phyloP scores from a whole-genome alignment of 2,113 vertebrate species.

The Fukomys damarensis region DNA sequence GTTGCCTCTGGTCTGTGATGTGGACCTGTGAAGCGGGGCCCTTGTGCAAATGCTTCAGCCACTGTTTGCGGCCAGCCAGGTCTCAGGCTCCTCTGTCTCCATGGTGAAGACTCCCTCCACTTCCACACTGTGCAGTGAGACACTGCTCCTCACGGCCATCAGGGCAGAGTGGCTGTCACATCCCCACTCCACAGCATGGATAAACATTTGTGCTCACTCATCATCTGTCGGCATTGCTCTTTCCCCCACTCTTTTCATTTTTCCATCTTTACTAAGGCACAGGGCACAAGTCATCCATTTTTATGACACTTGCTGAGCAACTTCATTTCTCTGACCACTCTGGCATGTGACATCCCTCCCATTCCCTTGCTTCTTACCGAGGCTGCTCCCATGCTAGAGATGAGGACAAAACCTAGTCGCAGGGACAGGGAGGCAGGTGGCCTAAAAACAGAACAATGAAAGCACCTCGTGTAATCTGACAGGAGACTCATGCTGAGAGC shows the following conservation, averaged over 20 bases:
- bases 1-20: neutral
- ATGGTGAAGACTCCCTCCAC: neutral
- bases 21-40: neutral
- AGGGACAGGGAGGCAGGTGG: neutral
- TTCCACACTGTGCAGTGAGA: neutral
- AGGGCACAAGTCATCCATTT: slow-evolving; percentile 54
- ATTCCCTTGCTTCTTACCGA: neutral
- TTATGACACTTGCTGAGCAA: slow-evolving; percentile 27
- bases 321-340: slow-evolving; percentile 64
- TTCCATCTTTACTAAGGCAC: slow-evolving; percentile 60
- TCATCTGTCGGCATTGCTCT: neutral
- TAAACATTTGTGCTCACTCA: slow-evolving; percentile 3
- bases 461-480: neutral
- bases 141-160: neutral
- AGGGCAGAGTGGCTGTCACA: neutral
- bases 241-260: slow-evolving; percentile 41
- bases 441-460: neutral
- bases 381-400: neutral
- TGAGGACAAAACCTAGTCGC: neutral
- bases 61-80: neutral
- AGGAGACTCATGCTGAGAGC: fast-evolving
- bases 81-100: neutral
- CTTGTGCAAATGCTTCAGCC: neutral
- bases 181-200: slow-evolving; percentile 27
- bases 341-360: slow-evolving; percentile 56